Evolutionary conservation across 2,797 vertebrate species (phyloP), one percentile per base, ranked within the genome.

Genomic region (Diplodus sargus): DNA sequence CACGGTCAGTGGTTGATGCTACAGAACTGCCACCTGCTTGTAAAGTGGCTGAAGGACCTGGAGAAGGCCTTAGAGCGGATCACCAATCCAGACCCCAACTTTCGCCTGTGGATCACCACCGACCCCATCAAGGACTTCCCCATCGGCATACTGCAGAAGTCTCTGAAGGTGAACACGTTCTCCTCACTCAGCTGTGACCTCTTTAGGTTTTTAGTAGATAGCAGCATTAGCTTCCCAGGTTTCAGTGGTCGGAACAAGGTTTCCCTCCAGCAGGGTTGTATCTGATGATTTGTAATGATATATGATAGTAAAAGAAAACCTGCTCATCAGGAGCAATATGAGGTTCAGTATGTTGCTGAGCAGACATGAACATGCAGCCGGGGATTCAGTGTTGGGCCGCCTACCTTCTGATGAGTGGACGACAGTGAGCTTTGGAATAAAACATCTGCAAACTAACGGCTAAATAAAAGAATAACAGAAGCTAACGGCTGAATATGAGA

Each of bases 61-160:
- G 98, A 99, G 91, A 99, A 99, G 85, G 91, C 96, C 1, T 87
- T 99, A 65, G 98, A 99, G 88, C 94, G 93, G 70, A 96, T 99
- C 52, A 92, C 88, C n/a, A 95, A 97, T 23, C 96, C 98, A 18
- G 96, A 98, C 49, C 93, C 95, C 0, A 97, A 96, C 80, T 99
- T 98, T 90, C 97, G 98, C 30, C 92, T 99, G 63, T 99, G 98
- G 98, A 92, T 99, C 82, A 99, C 98, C 2, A 99, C 98, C 0
- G 97, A 99, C 89, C 98, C 98, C 5, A 97, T 96, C 0, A 47
- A 93, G 74, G 96, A 97, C 86, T 99, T 99, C 78, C 98, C 98
- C 0, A 94, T 97, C 0, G 97, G 98, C 34, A 97, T 99, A 25
- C 94, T 99, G 83, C 98, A 99, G 90, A 98, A 96, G 51, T 97